Evolutionary conservation across 1,140 invertebrate genomes (phyloP).

Genomic region (Drosophila leontia): DNA sequence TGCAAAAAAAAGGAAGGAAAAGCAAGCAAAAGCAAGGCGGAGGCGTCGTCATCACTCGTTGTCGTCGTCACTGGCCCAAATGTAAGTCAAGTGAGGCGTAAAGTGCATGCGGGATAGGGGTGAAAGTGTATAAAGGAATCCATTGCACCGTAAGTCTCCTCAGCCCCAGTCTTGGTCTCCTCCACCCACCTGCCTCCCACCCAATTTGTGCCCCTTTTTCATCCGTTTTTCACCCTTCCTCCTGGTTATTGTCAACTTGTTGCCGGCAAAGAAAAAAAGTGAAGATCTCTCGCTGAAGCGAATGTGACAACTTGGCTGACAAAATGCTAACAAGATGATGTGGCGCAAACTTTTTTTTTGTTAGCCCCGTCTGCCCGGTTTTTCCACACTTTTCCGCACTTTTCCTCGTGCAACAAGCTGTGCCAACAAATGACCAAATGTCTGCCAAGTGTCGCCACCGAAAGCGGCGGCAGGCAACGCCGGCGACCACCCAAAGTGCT

Average conservation of each 20-base stretch:
- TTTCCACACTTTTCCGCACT: conserved; percentile 41
- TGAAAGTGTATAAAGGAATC: conserved; percentile 36
- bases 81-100: conserved; percentile 80
- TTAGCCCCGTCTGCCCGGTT: conserved; percentile 35
- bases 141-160: conserved; percentile 27
- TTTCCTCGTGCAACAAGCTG: conserved; percentile 63
- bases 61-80: conserved; percentile 51
- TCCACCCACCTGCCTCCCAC: background rate
- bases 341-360: conserved; percentile 58
- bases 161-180: background rate
- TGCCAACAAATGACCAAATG: conserved; percentile 81
- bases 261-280: conserved; percentile 38
- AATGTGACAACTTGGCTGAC: conserved; percentile 81
- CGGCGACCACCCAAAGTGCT: conserved; percentile 65
- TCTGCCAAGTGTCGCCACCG: conserved; percentile 68
- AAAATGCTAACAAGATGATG: conserved; percentile 83
- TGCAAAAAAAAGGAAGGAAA: background rate
- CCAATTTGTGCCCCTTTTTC: conserved; percentile 1
- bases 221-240: background rate
- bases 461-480: conserved; percentile 3
- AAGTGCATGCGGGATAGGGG: conserved; percentile 60
- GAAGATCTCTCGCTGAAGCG: conserved; percentile 43
- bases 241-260: conserved; percentile 65
- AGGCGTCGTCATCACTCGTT: conserved; percentile 39
- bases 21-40: conserved; percentile 23